These are phyloP conservation scores for Drosophila bipectinata DNA, from an alignment of 1,140 invertebrate species.

Conservation along the genomic window DNA sequence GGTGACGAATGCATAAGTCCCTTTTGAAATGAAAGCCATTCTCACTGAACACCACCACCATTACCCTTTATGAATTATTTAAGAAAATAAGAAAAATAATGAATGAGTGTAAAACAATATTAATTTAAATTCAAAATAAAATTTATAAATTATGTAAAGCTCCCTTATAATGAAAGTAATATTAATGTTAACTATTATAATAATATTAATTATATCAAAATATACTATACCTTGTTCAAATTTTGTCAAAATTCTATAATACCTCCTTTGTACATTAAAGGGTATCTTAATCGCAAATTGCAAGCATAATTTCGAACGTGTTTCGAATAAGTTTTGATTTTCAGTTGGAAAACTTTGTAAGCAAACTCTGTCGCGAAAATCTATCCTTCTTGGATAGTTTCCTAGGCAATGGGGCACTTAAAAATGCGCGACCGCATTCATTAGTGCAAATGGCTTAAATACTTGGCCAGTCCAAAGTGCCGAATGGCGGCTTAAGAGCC, in stretches of 20 bases:
- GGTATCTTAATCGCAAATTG: conserved; percentile 38
- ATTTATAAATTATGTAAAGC: too few relatives aligned
- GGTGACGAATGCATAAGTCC: too few relatives aligned
- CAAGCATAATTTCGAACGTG: conserved; percentile 78
- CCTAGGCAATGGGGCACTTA: conserved; percentile 41
- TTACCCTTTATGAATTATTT: too few relatives aligned
- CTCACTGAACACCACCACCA: too few relatives aligned
- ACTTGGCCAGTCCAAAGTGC: conserved; percentile 68
- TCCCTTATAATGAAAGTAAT: too few relatives aligned
- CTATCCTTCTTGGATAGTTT: not conserved
- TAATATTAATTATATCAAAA: too few relatives aligned
- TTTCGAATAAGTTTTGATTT: conserved; percentile 76
- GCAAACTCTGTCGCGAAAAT: not conserved
- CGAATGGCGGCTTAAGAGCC: conserved; percentile 66
- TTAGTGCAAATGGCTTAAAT: conserved; percentile 82
- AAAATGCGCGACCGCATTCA: conserved; percentile 83
- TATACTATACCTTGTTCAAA: not conserved
- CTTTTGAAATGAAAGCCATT: too few relatives aligned
- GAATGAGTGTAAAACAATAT: too few relatives aligned
- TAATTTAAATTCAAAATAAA: too few relatives aligned
- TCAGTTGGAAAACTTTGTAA: conserved; percentile 47
- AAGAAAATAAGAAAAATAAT: too few relatives aligned
- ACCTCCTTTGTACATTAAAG: not conserved
- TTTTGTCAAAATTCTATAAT: not conserved
- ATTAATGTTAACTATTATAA: too few relatives aligned